Evolutionary conservation across 2,797 vertebrate species (phyloP), one percentile per base, ranked within the genome.

Genomic region (Dendrocincla fuliginosa): DNA sequence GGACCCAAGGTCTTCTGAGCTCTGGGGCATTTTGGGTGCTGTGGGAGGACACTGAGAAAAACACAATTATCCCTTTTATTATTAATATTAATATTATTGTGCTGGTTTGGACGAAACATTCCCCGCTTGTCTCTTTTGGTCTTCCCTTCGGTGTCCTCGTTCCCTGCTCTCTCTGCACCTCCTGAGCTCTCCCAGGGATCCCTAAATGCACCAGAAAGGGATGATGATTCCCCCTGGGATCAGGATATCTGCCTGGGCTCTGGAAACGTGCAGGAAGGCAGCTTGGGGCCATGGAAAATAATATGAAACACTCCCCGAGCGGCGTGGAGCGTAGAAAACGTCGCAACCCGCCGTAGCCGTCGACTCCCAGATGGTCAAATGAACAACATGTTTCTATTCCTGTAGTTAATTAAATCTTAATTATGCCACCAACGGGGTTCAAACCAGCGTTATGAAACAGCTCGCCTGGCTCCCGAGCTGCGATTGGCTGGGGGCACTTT

Each of bases 381-480:
- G 94, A 87, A 82, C 91, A 95, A 90, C 49, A 94, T 83, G 92
- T 95, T 95, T 96, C 97, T 88, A 84, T 95, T 96, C 89, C 97
- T 97, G 97, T 92, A 92, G 71, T 75, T 91, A 92, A 89, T 95
- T 86, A 97, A 94, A 90, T 76, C 92, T 70, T 88, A 80, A 96
- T 93, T 73, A 95, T 85, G 84, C 97, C 86, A 70, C 93, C 96
- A 96, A 97, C 95, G n/a, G 89, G 95, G 97, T 97, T 97, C 96
- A 97, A 97, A 97, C 96, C 96, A 2, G 81, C 73, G 16, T 95
- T 97, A 97, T 97, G 96, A 97, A 96, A 97, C 96, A 96, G 95
- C 91, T 96, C 60, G 55, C 94, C 94, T 93, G 95, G 89, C 93
- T 87, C 80, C 89, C 77, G 74, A 92, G 65, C 50, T 89, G 19